Base-by-base conservation (phyloP, 2,113 vertebrate species). In the Ciconia maguari region DNA sequence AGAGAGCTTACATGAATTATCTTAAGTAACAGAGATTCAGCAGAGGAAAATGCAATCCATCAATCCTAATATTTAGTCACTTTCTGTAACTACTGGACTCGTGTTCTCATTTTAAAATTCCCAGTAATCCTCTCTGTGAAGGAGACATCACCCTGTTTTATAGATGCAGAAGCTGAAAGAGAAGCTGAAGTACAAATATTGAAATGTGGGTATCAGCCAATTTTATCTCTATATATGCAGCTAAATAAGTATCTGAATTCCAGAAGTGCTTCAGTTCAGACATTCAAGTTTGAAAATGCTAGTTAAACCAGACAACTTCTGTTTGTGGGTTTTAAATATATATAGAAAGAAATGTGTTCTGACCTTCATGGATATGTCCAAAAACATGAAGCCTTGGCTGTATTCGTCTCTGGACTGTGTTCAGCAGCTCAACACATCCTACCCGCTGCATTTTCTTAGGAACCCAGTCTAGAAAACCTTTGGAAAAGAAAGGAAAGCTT, bases 401-500 rank as follows among this genome's bases (percentile, higher is more conserved):
- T 82, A 99, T 99, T 83, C 99, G 98, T 85, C 99, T 98, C 98
- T 99, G 99, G 86, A 99, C 99, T 0, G 99, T 99, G 97, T 99
- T 99, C 64, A 99, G 98, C 65, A 99, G 98, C 97, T 99, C 99
- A 98, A 99, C 99, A 30, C 99, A 99, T 29, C 99, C 99, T 38
- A 99, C 99, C 16, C 99, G 98, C 96, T 99, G 99, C 99, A 99
- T 99, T 98, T 99, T 99, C 98, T 99, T 99, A 22, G 99, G 99
- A 78, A 99, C 99, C 99, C 99, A 99, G 97, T 99, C 99, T 96
- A 99, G 98, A 94, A 99, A 99, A 85, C 99, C 99, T 99, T 97
- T 14, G 46, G 25, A 29, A 83, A 92, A 83, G 55, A 93, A 36
- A 75, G 27, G 13, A 75, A 82, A 79, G 24, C 14, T 94, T 94